Conservation (phyloP, 2,888 invertebrate genomes). For the Pristionchus exspectatus region DNA sequence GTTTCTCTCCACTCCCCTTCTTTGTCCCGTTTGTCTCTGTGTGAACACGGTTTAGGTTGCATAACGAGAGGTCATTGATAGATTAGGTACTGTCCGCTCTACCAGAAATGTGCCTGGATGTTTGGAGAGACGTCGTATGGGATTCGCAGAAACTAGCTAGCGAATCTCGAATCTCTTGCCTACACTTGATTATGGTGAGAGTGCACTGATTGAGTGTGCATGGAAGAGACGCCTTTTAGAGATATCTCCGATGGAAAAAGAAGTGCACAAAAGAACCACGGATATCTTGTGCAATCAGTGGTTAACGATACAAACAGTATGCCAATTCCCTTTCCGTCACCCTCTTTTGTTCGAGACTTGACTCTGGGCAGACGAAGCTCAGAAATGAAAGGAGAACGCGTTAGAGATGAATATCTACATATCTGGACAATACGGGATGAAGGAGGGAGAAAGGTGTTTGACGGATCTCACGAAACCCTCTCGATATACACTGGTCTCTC, state of each 20-base stretch:
- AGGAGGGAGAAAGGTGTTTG: slow-evolving; percentile 43
- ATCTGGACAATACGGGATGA: slow-evolving; percentile 17
- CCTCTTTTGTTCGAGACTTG: neutral
- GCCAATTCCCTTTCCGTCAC: neutral
- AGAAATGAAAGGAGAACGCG: slow-evolving; percentile 30
- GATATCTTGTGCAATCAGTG: neutral
- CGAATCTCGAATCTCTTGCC: slow-evolving; percentile 8
- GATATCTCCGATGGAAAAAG: slow-evolving; percentile 32
- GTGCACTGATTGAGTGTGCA: slow-evolving; percentile 34
- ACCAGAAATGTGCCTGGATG: neutral
- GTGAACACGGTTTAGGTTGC: slow-evolving; percentile 34
- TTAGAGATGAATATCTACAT: slow-evolving; percentile 25
- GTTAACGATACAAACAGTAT: neutral
- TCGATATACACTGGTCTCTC: neutral
- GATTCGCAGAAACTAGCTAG: slow-evolving; percentile 20
- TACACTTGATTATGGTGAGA: slow-evolving; percentile 14
- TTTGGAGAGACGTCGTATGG: neutral
- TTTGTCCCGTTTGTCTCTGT: slow-evolving; percentile 2
- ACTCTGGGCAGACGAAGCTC: neutral
- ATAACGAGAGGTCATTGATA: neutral
- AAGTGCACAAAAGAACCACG: neutral
- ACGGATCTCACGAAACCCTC: slow-evolving; percentile 15
- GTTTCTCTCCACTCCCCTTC: neutral
- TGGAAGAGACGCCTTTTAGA: neutral
- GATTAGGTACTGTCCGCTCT: neutral